A percentile compares a stretch with the other conserved stretches of the same genome.
phyloP scores from a whole-genome alignment of 2,888 invertebrate species.

The Halictus quadricinctus region DNA sequence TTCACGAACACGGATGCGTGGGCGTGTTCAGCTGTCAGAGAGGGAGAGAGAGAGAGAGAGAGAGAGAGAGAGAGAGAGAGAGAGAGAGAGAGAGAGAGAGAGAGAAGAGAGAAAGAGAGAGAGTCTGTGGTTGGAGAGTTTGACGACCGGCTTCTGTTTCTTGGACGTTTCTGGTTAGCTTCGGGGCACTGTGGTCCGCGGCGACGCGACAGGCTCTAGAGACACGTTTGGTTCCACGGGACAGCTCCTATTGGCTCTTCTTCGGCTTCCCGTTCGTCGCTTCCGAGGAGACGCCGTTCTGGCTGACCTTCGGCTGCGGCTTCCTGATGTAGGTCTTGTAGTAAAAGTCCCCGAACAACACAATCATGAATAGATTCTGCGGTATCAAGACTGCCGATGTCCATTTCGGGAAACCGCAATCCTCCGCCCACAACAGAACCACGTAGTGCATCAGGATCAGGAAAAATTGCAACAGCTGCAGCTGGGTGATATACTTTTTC shows the following conservation, averaged over 20 bases:
- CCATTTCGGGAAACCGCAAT: slow-evolving; percentile 86
- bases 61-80: too few species aligned
- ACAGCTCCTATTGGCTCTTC: slow-evolving; percentile 61
- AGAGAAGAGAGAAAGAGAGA: neutral
- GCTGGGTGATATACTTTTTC: slow-evolving; percentile 93
- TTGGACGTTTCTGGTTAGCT: neutral
- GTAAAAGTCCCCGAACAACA: slow-evolving; percentile 88
- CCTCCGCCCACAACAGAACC: slow-evolving; percentile 82
- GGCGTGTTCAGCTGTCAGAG: neutral
- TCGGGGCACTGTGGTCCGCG: neutral
- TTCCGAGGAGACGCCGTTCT: slow-evolving; percentile 64
- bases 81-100: too few species aligned
- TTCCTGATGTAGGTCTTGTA: slow-evolving; percentile 85
- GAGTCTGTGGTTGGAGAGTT: neutral
- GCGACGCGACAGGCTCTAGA: neutral
- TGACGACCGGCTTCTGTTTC: neutral
- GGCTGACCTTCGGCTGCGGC: slow-evolving; percentile 45
- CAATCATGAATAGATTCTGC: slow-evolving; percentile 87
- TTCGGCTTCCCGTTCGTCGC: slow-evolving; percentile 67
- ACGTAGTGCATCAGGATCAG: slow-evolving; percentile 84
- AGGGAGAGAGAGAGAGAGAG: too few species aligned
- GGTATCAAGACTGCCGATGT: slow-evolving; percentile 84
- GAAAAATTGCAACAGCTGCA: slow-evolving; percentile 90
- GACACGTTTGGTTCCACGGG: neutral
- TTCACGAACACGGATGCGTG: neutral